Evolutionary conservation across 1,140 invertebrate genomes (phyloP).

Genomic region (Platorchestia sp.): DNA sequence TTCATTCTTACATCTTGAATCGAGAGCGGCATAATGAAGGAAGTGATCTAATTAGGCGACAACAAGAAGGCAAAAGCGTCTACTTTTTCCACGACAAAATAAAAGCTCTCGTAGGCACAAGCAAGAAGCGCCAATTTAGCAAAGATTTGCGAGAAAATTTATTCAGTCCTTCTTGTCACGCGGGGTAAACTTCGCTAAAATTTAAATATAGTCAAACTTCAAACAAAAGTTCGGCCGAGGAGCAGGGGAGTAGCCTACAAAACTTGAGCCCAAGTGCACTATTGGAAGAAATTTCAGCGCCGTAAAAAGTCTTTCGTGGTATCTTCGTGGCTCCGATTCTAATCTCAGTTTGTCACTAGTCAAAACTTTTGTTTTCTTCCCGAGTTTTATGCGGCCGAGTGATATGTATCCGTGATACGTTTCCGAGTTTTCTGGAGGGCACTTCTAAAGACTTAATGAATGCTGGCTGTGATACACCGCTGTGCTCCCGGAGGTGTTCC

Average conservation of each 20-base stretch:
- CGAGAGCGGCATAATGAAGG: slow-evolving; percentile 48
- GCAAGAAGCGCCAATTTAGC: slow-evolving; percentile 31
- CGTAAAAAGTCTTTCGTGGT: slow-evolving; percentile 53
- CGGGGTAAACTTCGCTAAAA: slow-evolving; percentile 47
- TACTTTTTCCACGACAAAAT: slow-evolving; percentile 27
- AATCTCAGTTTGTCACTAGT: slow-evolving; percentile 50
- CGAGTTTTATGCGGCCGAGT: neutral
- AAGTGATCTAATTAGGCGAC: slow-evolving; percentile 51
- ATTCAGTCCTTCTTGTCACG: slow-evolving; percentile 55
- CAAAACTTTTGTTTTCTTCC: slow-evolving; percentile 43
- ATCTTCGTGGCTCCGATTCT: slow-evolving; percentile 51
- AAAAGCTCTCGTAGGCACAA: neutral
- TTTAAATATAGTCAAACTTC: slow-evolving; percentile 55
- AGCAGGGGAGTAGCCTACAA: slow-evolving; percentile 38
- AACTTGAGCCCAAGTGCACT: slow-evolving; percentile 46
- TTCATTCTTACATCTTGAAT: slow-evolving; percentile 26
- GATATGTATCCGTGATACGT: slow-evolving; percentile 39
- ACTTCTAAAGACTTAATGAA: slow-evolving; percentile 5
- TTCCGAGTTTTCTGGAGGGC: neutral
- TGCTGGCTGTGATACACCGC: neutral
- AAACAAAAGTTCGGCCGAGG: slow-evolving; percentile 42
- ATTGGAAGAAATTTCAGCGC: slow-evolving; percentile 46
- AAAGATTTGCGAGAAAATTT: slow-evolving; percentile 36
- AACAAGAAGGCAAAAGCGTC: slow-evolving; percentile 44
- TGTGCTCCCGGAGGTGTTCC: neutral